Evolutionary conservation across 1,140 invertebrate species (phyloP), one percentile per base, ranked within the genome.

Genomic region (Parapsyche elsis): DNA sequence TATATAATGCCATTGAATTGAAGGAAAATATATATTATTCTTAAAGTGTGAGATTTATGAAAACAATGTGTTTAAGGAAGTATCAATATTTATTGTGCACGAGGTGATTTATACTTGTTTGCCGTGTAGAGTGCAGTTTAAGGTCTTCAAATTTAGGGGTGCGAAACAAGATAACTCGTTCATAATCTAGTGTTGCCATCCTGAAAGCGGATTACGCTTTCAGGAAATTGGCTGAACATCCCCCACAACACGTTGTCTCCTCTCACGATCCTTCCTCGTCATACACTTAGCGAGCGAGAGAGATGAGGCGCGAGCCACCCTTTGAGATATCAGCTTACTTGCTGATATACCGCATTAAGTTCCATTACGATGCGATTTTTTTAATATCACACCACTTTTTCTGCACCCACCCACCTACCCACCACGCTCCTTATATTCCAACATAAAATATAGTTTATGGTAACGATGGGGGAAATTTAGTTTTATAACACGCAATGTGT

Each of bases 201-300:
- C 59, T 64, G 24, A 70, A 75, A 61, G 67, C 21, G 80, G 75
- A 81, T 81, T 81, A 77, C 67, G 44, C 64, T 76, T 49, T 64
- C 71, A 81, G 75, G 80, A 81, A 81, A 81, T 81, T 81, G 80
- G 67, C 74, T 59, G 71, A 80, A 74, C 70, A 74, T 80, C 70
- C 57, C 19, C 45, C 14, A n/a, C 67, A 71, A 71, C 57, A 21
- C n/a, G 21, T 19, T 19, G 64, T 67, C 19, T 30, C 24, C 19
- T 67, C 24, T 67, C 57, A 9, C 9, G 21, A 61, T 5, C 9
- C 23, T 2, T 67, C 23, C 21, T 23, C 26, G 9, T 67, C 16
- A 10, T 10, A 16, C 49, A 10, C 16, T 53, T 16, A 67, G 23
- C 64, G 19, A 24, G 64, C 0, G 24, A 67, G 24, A 24, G 24